Evolutionary conservation across 2,113 vertebrate genomes (phyloP), one percentile per base, ranked within the genome.

Genomic region (Atherinomorus stipes): DNA sequence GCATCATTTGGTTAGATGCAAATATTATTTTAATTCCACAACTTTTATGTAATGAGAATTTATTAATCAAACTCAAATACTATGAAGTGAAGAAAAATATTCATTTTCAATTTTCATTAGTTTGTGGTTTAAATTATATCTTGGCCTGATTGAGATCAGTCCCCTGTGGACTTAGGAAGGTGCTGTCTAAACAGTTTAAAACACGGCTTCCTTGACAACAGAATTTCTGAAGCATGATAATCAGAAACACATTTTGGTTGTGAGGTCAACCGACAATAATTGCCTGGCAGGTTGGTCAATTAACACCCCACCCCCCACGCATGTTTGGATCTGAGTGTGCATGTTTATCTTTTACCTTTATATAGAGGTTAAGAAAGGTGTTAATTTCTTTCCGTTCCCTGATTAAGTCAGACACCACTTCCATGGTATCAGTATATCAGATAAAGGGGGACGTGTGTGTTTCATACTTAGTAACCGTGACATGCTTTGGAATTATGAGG

Each of bases 221-320:
- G 74, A 72, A 19, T 31, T 75, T 80, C 53, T 78, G 78, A 85
- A 87, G 89, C 89, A 87, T 86, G 79, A 81, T 85, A 86, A 91
- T 90, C 81, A 81, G 73, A 90, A 85, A 89, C 86, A 83, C 74
- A 87, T 90, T 87, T 90, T 83, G 85, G 89, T 89, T 89, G 86
- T 88, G 88, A 90, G 89, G 90, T 91, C 89, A 90, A 85, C 81
- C 77, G 56, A 81, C 81, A 90, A 81, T 88, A 92, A 92, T 93
- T 83, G 77, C 71, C 78, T 85, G 63, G 87, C 90, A 88, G 88
- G 85, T 85, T 88, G 70, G 52, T 88, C 90, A 90, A 90, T 93
- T 89, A 91, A 87, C 87, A 88, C 89, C 53, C 63, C 54, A 50
- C 70, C 61, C 51, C 67, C 25, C 45, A 40, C 65, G 81, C 23